A percentile compares a stretch with the other conserved stretches of the same genome.
These are phyloP conservation scores for Chionomys nivalis DNA, from an alignment of 2,113 vertebrate genomes.

Conservation along the genomic window DNA sequence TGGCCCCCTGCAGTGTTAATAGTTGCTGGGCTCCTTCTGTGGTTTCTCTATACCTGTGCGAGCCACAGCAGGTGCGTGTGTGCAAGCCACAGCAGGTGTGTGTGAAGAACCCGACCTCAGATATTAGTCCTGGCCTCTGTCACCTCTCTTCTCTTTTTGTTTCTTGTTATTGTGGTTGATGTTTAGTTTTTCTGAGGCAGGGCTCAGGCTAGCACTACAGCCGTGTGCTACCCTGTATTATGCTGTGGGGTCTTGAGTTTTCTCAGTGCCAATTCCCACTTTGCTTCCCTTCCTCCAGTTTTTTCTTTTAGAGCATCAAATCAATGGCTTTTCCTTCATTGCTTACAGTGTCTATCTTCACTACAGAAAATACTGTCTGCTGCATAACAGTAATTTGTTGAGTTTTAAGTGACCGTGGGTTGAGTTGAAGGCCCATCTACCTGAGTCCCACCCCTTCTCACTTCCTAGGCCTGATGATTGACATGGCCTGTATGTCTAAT, in stretches of 20 bases:
- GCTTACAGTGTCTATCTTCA: background rate
- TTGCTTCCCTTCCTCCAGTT: background rate
- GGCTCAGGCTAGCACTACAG: too few species aligned
- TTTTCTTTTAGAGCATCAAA: conserved; percentile 40
- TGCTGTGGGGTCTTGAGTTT: background rate
- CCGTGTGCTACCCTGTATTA: too few species aligned
- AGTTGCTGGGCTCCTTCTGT: background rate
- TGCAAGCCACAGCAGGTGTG: background rate
- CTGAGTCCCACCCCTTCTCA: background rate
- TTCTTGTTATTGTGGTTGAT: background rate
- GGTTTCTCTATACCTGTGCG: background rate
- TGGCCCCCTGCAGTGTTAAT: background rate
- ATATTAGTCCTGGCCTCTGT: conserved; percentile 15
- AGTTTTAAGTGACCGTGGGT: conserved; percentile 20
- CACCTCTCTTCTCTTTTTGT: conserved; percentile 15
- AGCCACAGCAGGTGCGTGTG: background rate
- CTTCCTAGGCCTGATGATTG: conserved; percentile 11
- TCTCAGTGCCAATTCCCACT: background rate
- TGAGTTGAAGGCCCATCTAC: conserved; percentile 8
- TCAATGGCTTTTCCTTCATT: background rate
- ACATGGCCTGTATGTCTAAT: conserved; percentile 13
- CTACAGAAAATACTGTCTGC: background rate
- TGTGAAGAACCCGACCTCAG: background rate
- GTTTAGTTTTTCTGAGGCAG: background rate
- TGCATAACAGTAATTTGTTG: conserved; percentile 6